A percentile compares a stretch with the other conserved stretches of the same genome.
Evolutionary conservation across 2,797 vertebrate species (phyloP).

Genomic region (Pipistrellus nathusii): DNA sequence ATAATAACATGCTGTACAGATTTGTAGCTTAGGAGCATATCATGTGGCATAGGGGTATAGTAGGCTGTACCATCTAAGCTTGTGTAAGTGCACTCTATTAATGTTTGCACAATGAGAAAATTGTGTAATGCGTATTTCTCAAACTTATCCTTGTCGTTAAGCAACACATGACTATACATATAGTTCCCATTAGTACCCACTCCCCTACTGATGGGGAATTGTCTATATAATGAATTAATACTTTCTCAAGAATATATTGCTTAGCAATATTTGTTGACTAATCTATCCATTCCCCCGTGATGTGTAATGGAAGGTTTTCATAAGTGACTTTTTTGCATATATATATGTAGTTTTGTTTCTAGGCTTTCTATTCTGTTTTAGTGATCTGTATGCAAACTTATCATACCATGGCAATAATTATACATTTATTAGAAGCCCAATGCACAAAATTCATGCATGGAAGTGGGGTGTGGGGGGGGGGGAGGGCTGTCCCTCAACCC

Average conservation of each 20-base stretch:
- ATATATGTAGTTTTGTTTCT: neutral
- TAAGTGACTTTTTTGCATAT: neutral
- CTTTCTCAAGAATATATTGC: neutral
- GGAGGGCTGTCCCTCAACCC: too few species aligned
- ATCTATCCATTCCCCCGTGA: neutral
- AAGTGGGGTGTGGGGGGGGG: too few species aligned
- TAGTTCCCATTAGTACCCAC: neutral
- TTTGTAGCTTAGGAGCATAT: neutral
- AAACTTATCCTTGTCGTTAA: neutral
- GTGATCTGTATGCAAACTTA: neutral
- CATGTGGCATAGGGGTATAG: too few species aligned
- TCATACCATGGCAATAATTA: neutral
- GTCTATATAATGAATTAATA: neutral
- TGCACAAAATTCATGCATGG: too few species aligned
- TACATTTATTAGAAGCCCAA: neutral
- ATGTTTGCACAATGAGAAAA: neutral
- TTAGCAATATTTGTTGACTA: neutral
- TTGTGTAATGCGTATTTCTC: neutral
- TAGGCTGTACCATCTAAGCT: too few species aligned
- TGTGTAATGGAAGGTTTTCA: neutral
- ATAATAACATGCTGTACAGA: neutral
- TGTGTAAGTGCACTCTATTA: neutral
- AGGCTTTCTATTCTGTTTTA: neutral
- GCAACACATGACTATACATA: neutral
- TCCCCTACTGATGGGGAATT: neutral